Conservation (phyloP, 2,113 vertebrate species). For the Microcebus lehilahytsara region DNA sequence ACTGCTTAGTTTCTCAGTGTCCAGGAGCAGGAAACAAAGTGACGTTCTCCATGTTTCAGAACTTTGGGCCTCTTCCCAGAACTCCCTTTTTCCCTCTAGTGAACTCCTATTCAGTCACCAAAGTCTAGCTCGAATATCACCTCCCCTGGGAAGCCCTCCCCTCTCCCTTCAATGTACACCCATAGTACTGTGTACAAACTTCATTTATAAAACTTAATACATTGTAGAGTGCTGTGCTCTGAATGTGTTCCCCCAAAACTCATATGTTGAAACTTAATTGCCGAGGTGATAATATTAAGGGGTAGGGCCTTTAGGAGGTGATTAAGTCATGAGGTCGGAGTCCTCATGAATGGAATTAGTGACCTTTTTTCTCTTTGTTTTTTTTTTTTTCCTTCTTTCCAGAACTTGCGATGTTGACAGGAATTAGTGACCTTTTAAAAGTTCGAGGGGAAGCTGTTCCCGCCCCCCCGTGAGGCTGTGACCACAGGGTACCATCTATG, state of each 20-base stretch:
- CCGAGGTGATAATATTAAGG: background rate
- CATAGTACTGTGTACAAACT: background rate
- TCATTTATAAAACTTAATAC: background rate
- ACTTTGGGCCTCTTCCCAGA: background rate
- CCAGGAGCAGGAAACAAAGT: background rate
- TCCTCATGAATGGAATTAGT: background rate
- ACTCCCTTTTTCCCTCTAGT: background rate
- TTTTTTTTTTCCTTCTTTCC: no score
- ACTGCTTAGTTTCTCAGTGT: background rate
- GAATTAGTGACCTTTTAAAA: background rate
- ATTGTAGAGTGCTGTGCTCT: background rate
- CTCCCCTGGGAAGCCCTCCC: background rate
- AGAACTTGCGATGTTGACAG: no score
- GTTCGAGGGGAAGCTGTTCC: background rate
- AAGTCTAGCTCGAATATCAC: background rate
- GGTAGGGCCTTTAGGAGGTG: background rate
- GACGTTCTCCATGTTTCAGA: background rate
- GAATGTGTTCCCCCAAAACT: background rate
- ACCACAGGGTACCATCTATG: no score
- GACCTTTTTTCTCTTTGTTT: no score
- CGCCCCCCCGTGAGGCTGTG: no score
- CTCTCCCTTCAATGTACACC: background rate
- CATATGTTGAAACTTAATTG: background rate
- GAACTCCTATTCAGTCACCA: background rate
- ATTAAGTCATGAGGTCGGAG: background rate